phyloP scores from a whole-genome alignment of 2,797 vertebrate species.

The Salarias fasciatus region DNA sequence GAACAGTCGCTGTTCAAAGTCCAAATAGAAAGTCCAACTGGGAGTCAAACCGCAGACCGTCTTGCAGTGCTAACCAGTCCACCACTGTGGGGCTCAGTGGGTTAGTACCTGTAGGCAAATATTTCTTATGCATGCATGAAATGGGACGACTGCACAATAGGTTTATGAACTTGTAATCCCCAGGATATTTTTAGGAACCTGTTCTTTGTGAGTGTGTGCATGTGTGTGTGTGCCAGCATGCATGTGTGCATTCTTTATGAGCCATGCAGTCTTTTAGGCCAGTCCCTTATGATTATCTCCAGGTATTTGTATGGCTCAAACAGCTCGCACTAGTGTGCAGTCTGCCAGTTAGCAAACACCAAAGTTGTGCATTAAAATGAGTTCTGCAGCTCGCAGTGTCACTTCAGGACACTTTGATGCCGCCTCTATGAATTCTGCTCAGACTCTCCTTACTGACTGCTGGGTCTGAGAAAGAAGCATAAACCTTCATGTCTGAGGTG shows the following conservation, averaged over 20 bases:
- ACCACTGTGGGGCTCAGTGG: too few species aligned
- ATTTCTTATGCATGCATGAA: not conserved
- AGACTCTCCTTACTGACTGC: not conserved
- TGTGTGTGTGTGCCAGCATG: not conserved
- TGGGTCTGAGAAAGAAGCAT: constrained; percentile 1
- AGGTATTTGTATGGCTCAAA: not conserved
- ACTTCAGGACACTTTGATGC: not conserved
- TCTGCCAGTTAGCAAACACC: constrained; percentile 27
- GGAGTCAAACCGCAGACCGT: too few species aligned
- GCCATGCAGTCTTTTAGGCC: constrained; percentile 7
- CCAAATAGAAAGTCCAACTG: too few species aligned
- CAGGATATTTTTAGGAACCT: constrained; percentile 2
- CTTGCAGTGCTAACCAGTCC: too few species aligned
- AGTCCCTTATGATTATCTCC: constrained; percentile 14
- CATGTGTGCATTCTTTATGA: constrained; percentile 4
- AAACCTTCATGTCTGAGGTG: constrained; percentile 4
- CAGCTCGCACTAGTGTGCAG: constrained; percentile 2
- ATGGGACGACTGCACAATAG: constrained; percentile 27
- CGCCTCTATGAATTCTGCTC: too few species aligned
- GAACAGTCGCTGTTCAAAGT: too few species aligned
- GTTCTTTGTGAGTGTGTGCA: constrained; percentile 15
- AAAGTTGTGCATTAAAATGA: constrained; percentile 40
- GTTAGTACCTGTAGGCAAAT: too few species aligned
- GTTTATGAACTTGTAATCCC: constrained; percentile 18
- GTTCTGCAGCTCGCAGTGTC: not conserved